Evolutionary conservation across 35 echinoderm and acorn worm genomes (phyloP).

Genomic region (Apostichopus japonicus): DNA sequence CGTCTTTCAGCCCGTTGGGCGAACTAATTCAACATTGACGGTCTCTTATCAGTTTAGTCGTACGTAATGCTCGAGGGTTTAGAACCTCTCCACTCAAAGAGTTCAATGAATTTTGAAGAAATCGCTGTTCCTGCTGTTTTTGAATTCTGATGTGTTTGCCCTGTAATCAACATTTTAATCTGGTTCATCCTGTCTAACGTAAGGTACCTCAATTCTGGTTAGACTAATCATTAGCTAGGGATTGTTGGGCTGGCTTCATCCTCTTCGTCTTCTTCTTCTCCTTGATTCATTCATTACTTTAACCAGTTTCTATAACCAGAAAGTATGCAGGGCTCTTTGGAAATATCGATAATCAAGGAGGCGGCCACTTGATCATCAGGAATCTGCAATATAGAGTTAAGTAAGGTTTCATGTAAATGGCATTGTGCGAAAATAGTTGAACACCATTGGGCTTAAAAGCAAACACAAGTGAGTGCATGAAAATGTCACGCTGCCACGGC

Average conservation of each 20-base stretch:
- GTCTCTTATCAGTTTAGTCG: background rate
- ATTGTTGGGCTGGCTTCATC: background rate
- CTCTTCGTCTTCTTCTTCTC: background rate
- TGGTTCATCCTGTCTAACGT: background rate
- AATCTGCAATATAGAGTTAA: background rate
- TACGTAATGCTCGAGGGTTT: background rate
- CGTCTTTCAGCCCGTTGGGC: constrained; percentile 14
- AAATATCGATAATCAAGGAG: background rate
- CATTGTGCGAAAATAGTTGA: background rate
- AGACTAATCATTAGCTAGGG: background rate
- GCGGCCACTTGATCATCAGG: background rate
- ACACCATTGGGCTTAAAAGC: background rate
- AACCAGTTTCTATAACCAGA: background rate
- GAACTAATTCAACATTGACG: constrained; percentile 22
- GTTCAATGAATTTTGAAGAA: background rate
- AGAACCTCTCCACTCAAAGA: background rate
- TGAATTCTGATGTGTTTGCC: background rate
- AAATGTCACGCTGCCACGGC: background rate
- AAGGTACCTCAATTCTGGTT: background rate
- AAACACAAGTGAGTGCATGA: background rate
- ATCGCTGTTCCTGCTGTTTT: background rate
- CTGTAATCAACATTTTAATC: background rate
- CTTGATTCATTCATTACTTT: background rate
- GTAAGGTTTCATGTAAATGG: background rate
- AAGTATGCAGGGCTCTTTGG: background rate